phyloP scores from a whole-genome alignment of 2,797 vertebrate genomes.

The Arremon brunneinucha region DNA sequence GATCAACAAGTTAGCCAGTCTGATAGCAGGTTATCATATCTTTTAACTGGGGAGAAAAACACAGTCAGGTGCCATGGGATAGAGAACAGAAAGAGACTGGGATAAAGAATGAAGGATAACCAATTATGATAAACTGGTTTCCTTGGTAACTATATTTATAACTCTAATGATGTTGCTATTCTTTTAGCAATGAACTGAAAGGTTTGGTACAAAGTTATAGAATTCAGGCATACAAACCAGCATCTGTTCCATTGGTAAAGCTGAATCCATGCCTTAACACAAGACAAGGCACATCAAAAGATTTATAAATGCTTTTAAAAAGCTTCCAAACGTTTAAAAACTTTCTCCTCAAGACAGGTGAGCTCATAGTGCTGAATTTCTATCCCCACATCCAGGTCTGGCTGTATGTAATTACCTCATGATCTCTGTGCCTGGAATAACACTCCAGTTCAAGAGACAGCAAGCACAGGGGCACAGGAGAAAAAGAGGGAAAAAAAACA shows the following conservation, averaged over 20 bases:
- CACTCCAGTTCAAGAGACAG: rapidly evolving
- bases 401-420: background rate
- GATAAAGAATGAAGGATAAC: conserved; percentile 13
- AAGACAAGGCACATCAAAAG: background rate
- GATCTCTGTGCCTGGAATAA: background rate
- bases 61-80: background rate
- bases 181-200: conserved; percentile 62
- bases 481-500: background rate
- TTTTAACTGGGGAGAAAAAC: background rate
- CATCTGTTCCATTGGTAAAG: conserved; percentile 26
- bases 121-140: conserved; percentile 70
- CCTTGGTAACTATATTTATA: conserved; percentile 72
- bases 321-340: background rate
- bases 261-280: conserved; percentile 11
- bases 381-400: background rate
- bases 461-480: background rate
- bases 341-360: background rate
- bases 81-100: background rate
- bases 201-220: conserved; percentile 55
- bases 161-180: conserved; percentile 35
- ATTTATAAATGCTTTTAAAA: background rate
- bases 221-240: background rate
- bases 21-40: background rate
- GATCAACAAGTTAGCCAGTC: conserved; percentile 24
- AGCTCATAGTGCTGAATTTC: background rate